Evolutionary conservation across 2,113 vertebrate genomes (phyloP), one percentile per base, ranked within the genome.

Genomic region (Melanerpes formicivorus): DNA sequence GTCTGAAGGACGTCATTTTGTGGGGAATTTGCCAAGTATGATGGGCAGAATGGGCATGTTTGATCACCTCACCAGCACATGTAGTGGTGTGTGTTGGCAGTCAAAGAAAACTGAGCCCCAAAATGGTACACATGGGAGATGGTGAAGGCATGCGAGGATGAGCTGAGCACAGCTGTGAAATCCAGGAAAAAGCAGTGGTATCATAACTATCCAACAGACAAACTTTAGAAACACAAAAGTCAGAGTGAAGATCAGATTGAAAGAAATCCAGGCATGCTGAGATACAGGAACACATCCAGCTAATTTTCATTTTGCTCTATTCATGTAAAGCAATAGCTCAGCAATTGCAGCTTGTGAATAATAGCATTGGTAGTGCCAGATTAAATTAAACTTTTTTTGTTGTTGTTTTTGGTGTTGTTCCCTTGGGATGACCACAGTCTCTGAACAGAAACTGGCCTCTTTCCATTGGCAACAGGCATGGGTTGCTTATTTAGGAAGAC

Each of bases 231-330:
- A 79, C 44, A 74, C n/a, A 25, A 63, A 92, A 88, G 70, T 91
- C 34, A 52, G n/a, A 82, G 23, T 70, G 18, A 63, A 84, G 55
- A 88, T 88, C 84, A 73, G 30, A 82, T 25, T 66, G 92, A 73
- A 92, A 92, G 46, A 82, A 84, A 84, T 90, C 63, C 60, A 90
- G 81, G 37, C 75, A 54, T 48, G 42, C 4, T 95, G 78, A 73
- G 84, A 66, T 77, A 89, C 3, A 17, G 71, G 88, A 95, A 54
- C 52, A 14, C 11, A 15, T 82, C 70, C 81, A 89, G 79, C 67
- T 92, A 92, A 87, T 93, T 93, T 92, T 96, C 56, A 94, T 96
- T 96, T 96, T 85, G 21, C 52, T 52, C 59, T 95, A 93, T 96
- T 96, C 83, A 94, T 90, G 55, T 52, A 46, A 82, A 94, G 84